Percentiles rank a stretch among this genome's conserved stretches.
These are phyloP conservation scores for Seriola dumerili DNA, from an alignment of 2,113 vertebrate species.

Conservation along the genomic window DNA sequence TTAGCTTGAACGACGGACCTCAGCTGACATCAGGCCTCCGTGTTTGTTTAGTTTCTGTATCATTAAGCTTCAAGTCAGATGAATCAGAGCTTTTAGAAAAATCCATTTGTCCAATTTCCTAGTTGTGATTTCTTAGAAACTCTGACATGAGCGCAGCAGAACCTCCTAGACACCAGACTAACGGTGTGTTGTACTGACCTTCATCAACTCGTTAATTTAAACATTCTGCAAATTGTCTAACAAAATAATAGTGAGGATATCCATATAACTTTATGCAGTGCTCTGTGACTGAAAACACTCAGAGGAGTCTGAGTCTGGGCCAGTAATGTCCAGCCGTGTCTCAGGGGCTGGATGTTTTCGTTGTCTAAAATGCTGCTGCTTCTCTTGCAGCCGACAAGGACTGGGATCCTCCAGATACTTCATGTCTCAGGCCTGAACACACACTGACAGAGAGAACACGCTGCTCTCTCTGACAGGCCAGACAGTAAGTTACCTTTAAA, in stretches of 20 bases:
- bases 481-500: constrained; percentile 70
- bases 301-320: background rate
- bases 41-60: constrained; percentile 11
- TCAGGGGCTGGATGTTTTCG: background rate
- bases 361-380: constrained; percentile 1
- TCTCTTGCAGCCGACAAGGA: constrained; percentile 73
- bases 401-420: constrained; percentile 66
- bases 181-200: background rate
- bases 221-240: background rate
- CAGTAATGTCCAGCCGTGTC: background rate
- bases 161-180: background rate
- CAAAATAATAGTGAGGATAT: background rate
- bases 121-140: background rate
- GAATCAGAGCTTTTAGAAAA: background rate
- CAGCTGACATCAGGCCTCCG: background rate
- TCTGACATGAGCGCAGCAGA: background rate
- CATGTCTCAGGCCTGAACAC: constrained; percentile 63
- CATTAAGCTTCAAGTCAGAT: background rate
- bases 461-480: constrained; percentile 73
- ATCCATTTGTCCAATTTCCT: background rate
- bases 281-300: background rate
- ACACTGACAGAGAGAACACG: constrained; percentile 64
- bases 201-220: background rate
- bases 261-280: background rate
- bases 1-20: background rate